These are phyloP conservation scores for Cephus cinctus DNA, from an alignment of 1,140 invertebrate genomes.

Conservation along the genomic window DNA sequence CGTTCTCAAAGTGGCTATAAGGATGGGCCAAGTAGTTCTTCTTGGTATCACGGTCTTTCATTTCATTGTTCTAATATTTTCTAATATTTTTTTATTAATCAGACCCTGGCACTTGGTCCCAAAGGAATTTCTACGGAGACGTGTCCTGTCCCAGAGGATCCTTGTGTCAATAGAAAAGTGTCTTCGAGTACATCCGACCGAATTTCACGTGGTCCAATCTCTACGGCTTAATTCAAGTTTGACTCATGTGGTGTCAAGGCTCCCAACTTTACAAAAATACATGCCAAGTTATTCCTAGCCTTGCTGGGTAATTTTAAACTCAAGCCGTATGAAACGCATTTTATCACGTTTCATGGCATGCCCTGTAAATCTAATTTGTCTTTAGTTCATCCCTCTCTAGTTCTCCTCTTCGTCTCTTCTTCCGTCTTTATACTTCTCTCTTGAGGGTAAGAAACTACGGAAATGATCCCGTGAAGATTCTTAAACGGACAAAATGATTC, in stretches of 20 bases:
- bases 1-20: conserved; percentile 55
- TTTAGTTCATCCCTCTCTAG: neutral
- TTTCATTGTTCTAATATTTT: neutral
- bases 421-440: neutral
- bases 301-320: neutral
- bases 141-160: neutral
- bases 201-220: conserved; percentile 9
- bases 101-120: conserved; percentile 12
- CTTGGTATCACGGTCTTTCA: neutral
- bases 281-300: neutral
- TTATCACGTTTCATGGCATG: neutral
- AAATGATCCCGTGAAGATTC: no score
- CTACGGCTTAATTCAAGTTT: no score
- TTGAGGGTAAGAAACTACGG: neutral
- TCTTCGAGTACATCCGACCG: conserved; percentile 20
- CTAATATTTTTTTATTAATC: conserved; percentile 1
- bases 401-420: neutral
- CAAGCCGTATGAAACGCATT: neutral
- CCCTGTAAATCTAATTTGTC: no score
- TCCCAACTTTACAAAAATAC: no score
- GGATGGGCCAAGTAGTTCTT: conserved; percentile 47
- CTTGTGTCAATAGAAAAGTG: neutral
- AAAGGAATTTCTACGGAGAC: conserved; percentile 7
- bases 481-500: no score
- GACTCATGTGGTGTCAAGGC: no score